Evolutionary conservation across 2,888 invertebrate species (phyloP).

Genomic region (Ormia ochracea): DNA sequence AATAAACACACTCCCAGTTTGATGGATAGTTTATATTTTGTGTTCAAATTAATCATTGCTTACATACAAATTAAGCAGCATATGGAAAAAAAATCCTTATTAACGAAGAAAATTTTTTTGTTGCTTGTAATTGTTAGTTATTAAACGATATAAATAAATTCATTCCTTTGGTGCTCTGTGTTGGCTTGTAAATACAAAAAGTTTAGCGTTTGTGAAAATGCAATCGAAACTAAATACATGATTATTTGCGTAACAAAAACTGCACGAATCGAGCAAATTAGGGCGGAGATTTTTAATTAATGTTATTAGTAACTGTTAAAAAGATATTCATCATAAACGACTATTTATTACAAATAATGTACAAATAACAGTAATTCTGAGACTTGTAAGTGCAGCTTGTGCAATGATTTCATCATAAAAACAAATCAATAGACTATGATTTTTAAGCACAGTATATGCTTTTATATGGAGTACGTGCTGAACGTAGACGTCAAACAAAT

Average conservation of each 20-base stretch:
- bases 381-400: not conserved
- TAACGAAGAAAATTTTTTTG: too few relatives aligned
- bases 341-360: not conserved
- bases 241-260: conserved; percentile 10
- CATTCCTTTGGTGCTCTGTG: not conserved
- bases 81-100: too few relatives aligned
- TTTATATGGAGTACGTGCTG: too few relatives aligned
- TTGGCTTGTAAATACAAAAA: not conserved
- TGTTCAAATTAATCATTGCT: too few relatives aligned
- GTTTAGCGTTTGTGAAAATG: not conserved
- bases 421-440: too few relatives aligned
- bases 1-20: not conserved
- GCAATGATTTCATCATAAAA: too few relatives aligned
- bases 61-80: too few relatives aligned
- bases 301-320: conserved; percentile 30
- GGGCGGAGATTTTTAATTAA: conserved; percentile 31
- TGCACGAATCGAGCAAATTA: not conserved
- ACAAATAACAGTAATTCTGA: not conserved
- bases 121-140: too few relatives aligned
- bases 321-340: conserved; percentile 24
- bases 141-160: too few relatives aligned
- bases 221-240: conserved; percentile 32
- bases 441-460: too few relatives aligned
- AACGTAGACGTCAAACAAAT: too few relatives aligned
- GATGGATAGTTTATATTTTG: too few relatives aligned